Conservation (phyloP, 2,888 invertebrate species). For the Elaeidobius kamerunicus region DNA sequence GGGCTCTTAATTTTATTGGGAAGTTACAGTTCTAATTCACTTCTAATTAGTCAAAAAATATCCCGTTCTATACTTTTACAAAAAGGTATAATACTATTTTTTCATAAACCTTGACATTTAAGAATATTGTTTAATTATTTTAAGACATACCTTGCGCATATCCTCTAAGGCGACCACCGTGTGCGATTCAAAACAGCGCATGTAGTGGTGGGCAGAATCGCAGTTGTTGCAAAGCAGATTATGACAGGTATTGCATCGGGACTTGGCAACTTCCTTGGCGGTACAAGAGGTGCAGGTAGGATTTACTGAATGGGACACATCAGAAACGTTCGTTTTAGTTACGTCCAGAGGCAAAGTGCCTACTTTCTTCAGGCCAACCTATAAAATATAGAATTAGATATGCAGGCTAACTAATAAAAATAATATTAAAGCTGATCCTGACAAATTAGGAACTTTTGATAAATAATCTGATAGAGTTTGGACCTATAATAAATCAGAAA, state of each 20-base stretch:
- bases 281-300: slow-evolving; percentile 91
- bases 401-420: too few species aligned
- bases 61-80: too few species aligned
- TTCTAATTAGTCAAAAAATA: too few species aligned
- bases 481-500: too few species aligned
- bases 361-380: slow-evolving; percentile 74
- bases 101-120: too few species aligned
- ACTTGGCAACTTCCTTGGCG: slow-evolving; percentile 90
- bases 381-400: slow-evolving; percentile 27
- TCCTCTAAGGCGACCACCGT: slow-evolving; percentile 87
- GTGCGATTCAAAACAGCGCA: slow-evolving; percentile 96
- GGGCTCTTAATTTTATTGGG: too few species aligned
- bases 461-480: too few species aligned
- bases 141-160: slow-evolving; percentile 57
- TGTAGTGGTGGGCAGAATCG: slow-evolving; percentile 92
- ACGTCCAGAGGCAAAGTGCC: slow-evolving; percentile 82
- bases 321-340: slow-evolving; percentile 79
- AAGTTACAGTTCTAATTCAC: too few species aligned
- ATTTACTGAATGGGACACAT: slow-evolving; percentile 66
- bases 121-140: too few species aligned
- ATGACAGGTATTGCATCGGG: slow-evolving; percentile 92
- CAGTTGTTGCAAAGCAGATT: slow-evolving; percentile 92
- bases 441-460: too few species aligned
- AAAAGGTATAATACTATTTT: too few species aligned
- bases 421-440: not conserved